These are phyloP conservation scores for Drosophila subobscura DNA, from an alignment of 1,140 invertebrate genomes.

Conservation along the genomic window DNA sequence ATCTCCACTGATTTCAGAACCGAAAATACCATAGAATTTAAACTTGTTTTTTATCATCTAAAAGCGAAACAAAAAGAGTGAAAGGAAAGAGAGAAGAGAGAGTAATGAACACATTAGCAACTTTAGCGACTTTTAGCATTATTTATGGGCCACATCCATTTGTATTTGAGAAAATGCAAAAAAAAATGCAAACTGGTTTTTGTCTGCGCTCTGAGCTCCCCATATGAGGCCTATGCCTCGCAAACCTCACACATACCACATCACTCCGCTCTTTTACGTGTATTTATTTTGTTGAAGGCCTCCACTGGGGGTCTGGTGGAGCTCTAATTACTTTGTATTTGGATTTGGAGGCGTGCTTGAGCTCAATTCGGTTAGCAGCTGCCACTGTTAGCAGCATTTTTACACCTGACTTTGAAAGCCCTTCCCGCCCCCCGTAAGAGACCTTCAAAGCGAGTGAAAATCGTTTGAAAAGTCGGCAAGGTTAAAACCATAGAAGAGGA, in stretches of 20 bases:
- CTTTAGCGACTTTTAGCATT: constrained; percentile 53
- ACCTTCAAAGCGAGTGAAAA: too few species aligned
- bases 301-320: constrained; percentile 10
- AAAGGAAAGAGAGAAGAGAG: constrained; percentile 21
- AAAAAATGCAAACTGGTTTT: constrained; percentile 41
- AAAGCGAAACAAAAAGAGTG: constrained; percentile 20
- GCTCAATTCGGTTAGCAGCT: constrained; percentile 29
- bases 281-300: constrained; percentile 45
- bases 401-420: constrained; percentile 12
- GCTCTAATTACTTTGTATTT: constrained; percentile 42
- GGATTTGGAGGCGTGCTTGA: constrained; percentile 35
- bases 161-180: constrained; percentile 39
- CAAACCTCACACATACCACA: constrained; percentile 7
- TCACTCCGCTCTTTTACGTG: constrained; percentile 12
- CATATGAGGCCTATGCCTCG: neutral
- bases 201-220: too few species aligned
- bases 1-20: constrained; percentile 1
- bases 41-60: constrained; percentile 30
- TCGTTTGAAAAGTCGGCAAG: too few species aligned
- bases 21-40: constrained; percentile 5
- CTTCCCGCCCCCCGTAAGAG: constrained; percentile 26
- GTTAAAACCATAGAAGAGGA: too few species aligned
- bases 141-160: constrained; percentile 19
- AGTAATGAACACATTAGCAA: constrained; percentile 56
- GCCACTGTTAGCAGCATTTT: neutral